phyloP scores from a whole-genome alignment of 2,888 invertebrate species.

The Dorcus parallelipipedus region DNA sequence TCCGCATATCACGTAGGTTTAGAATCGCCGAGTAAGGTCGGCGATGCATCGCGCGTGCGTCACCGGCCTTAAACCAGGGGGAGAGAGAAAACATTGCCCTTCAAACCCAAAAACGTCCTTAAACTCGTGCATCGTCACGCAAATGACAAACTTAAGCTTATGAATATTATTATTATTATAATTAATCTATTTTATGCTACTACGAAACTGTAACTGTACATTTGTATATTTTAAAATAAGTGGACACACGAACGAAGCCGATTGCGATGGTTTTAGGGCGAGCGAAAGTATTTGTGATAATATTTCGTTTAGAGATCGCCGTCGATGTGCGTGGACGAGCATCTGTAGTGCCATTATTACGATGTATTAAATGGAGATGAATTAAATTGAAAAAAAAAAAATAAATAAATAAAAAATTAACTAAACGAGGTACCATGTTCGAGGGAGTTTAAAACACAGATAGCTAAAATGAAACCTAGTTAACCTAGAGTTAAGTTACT shows the following conservation, averaged over 20 bases:
- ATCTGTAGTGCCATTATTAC: slow-evolving; percentile 22
- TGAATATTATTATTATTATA: background rate
- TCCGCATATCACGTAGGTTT: background rate
- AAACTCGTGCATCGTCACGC: background rate
- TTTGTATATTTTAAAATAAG: slow-evolving; percentile 2
- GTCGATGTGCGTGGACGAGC: slow-evolving; percentile 8
- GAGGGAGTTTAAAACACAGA: background rate
- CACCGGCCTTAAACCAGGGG: background rate
- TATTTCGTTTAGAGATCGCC: background rate
- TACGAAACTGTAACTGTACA: background rate
- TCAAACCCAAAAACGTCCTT: background rate
- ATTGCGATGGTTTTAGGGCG: slow-evolving; percentile 11
- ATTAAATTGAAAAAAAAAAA: slow-evolving; percentile 5
- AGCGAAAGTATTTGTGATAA: slow-evolving; percentile 21
- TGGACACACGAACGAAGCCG: slow-evolving; percentile 2
- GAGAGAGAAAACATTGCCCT: background rate
- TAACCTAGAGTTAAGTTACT: slow-evolving; percentile 3
- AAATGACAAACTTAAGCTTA: background rate
- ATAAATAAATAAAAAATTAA: no score
- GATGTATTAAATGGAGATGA: slow-evolving; percentile 3
- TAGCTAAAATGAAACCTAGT: slow-evolving; percentile 4
- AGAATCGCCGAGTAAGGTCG: background rate
- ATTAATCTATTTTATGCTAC: background rate
- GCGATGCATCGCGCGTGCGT: background rate
- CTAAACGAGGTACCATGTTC: background rate